Evolutionary conservation across 2,113 vertebrate species (phyloP), one percentile per base, ranked within the genome.

Genomic region (Cyphotilapia sp.): DNA sequence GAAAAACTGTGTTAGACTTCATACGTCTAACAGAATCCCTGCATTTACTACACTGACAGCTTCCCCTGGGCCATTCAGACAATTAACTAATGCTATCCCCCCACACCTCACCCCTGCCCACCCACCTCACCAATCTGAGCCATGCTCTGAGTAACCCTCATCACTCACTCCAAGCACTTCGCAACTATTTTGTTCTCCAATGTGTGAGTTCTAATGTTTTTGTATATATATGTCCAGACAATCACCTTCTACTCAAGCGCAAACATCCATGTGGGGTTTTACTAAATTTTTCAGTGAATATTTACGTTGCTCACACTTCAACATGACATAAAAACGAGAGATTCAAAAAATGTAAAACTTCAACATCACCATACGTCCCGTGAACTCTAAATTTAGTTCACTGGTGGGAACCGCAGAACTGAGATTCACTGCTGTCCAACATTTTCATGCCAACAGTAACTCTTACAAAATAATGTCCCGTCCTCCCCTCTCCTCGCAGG

Each of bases 401-500:
- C 40, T 76, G 22, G 69, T 76, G 24, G 24, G 42, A 49, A 76
- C 42, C 3, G 3, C 14, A 78, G 24, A 78, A 31, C 71, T 29
- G 71, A 78, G 6, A 8, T 49, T 78, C 42, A 78, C 71, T 76
- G 71, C 63, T 74, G 12, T 71, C 66, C 35, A 71, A 71, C n/a
- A 71, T 38, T 69, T 22, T 69, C 33, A 69, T 76, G 24, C 42
- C 13, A 19, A 24, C 74, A 17, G 11, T 57, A 31, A 38, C 51
- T 27, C 80, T 81, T n/a, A 81, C 9, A 31, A 27, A 40, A 8
- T 40, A 19, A 17, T 19, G 33, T 27, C 22, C 47, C 19, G 11
- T 27, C 24, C 6, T 31, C 31, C 29, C 5, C 54, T 29, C n/a
- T 1, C 9, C 9, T 16, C 0, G 9, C 95, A 99, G 98, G 98